A percentile compares a stretch with the other conserved stretches of the same genome.
Evolutionary conservation across 1,140 invertebrate species (phyloP).

Genomic region (Pentalonia nigronervosa): DNA sequence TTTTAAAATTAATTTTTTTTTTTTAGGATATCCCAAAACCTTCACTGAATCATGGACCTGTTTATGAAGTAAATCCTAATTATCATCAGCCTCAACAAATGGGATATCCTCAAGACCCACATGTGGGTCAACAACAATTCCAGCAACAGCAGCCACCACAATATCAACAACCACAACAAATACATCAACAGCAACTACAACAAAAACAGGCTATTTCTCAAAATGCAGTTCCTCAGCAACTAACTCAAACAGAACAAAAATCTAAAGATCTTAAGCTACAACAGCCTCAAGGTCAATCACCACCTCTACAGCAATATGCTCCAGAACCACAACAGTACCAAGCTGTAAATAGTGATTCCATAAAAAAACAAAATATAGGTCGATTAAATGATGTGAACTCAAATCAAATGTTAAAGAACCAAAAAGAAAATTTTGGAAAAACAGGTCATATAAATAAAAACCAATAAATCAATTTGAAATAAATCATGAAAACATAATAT

Average conservation of each 20-base stretch:
- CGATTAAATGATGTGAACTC: conserved; percentile 26
- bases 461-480: neutral
- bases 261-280: neutral
- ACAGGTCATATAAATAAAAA: neutral
- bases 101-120: conserved; percentile 61
- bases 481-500: neutral
- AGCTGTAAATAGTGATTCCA: neutral
- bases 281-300: neutral
- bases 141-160: conserved; percentile 60
- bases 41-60: conserved; percentile 53
- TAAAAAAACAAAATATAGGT: conserved; percentile 3
- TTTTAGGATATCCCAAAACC: conserved; percentile 59
- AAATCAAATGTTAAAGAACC: conserved; percentile 37
- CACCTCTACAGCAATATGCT: conserved; percentile 35
- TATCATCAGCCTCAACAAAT: conserved; percentile 60
- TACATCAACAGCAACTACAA: neutral
- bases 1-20: conserved; percentile 32
- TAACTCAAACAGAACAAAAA: neutral
- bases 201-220: neutral
- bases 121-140: conserved; percentile 53
- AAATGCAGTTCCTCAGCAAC: conserved; percentile 6
- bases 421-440: conserved; percentile 50
- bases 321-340: conserved; percentile 24
- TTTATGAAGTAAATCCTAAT: conserved; percentile 60
- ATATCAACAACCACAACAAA: conserved; percentile 36